Conservation (phyloP, 2,113 vertebrate species). For the Phodopus roborovskii region DNA sequence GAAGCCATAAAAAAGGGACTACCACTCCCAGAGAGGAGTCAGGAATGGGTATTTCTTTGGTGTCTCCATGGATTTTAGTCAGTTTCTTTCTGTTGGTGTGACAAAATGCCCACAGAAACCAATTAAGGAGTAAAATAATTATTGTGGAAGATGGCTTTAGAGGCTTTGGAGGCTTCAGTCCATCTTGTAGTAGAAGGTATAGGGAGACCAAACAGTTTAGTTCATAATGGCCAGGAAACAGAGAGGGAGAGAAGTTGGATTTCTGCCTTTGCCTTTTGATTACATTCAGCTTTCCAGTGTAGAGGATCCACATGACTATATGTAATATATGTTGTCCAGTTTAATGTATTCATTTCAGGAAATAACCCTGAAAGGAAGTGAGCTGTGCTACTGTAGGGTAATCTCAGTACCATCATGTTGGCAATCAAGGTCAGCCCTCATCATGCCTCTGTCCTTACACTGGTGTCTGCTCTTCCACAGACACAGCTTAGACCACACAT, state of each 20-base stretch:
- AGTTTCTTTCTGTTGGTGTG: neutral
- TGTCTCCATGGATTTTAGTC: no score
- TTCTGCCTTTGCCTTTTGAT: neutral
- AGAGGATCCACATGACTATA: neutral
- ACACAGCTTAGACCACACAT: fast-evolving
- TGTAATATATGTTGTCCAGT: fast-evolving
- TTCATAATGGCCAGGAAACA: neutral
- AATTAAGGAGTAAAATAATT: neutral
- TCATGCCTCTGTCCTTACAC: neutral
- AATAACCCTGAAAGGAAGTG: neutral
- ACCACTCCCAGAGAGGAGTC: neutral
- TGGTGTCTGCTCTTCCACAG: neutral
- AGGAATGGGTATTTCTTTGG: fast-evolving
- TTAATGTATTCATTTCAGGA: neutral
- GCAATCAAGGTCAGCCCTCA: neutral
- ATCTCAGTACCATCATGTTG: neutral
- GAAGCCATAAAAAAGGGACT: neutral
- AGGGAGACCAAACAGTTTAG: neutral
- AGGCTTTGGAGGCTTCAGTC: neutral
- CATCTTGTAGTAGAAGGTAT: neutral
- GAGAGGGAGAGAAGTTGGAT: neutral
- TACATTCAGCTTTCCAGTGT: neutral
- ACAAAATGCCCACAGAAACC: neutral
- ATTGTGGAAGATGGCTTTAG: no score
- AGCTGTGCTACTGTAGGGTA: neutral